Conservation (phyloP, 2,113 vertebrate genomes). For the Dascyllus trimaculatus region DNA sequence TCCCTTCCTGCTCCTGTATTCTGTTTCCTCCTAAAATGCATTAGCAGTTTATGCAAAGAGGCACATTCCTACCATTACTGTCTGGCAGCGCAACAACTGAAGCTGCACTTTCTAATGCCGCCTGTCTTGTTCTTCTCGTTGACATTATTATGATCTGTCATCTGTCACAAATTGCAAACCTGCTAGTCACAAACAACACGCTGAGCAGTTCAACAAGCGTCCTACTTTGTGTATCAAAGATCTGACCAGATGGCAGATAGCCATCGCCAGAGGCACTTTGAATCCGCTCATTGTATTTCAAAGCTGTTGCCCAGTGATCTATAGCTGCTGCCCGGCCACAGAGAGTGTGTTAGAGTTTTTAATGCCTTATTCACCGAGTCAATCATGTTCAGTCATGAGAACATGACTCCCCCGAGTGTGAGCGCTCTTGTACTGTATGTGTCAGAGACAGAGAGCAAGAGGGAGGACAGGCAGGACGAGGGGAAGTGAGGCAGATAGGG, state of each 20-base stretch:
- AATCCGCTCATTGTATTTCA: slow-evolving; percentile 80
- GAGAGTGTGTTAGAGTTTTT: slow-evolving; percentile 66
- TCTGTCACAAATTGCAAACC: slow-evolving; percentile 59
- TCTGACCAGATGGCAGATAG: slow-evolving; percentile 79
- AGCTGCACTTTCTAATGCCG: not conserved
- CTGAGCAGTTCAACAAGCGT: slow-evolving; percentile 67
- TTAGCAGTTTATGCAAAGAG: not conserved
- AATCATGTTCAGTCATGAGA: slow-evolving; percentile 78
- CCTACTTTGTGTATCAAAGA: slow-evolving; percentile 79
- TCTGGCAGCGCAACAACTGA: slow-evolving; percentile 2
- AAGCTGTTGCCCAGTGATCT: slow-evolving; percentile 74
- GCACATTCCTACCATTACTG: not conserved
- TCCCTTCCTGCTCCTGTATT: slow-evolving; percentile 10
- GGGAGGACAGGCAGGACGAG: slow-evolving; percentile 44
- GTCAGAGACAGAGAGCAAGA: slow-evolving; percentile 62
- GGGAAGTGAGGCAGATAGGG: slow-evolving; percentile 64
- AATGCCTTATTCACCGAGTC: slow-evolving; percentile 78
- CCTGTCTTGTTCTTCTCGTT: slow-evolving; percentile 58
- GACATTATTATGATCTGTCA: slow-evolving; percentile 72
- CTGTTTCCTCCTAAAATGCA: slow-evolving; percentile 3
- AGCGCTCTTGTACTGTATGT: slow-evolving; percentile 66
- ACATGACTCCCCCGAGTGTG: slow-evolving; percentile 72
- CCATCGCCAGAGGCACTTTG: slow-evolving; percentile 67
- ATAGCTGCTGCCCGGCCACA: slow-evolving; percentile 61
- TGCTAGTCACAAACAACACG: slow-evolving; percentile 65